These are phyloP conservation scores for Suillia variegata DNA, from an alignment of 2,888 invertebrate species.

Conservation along the genomic window DNA sequence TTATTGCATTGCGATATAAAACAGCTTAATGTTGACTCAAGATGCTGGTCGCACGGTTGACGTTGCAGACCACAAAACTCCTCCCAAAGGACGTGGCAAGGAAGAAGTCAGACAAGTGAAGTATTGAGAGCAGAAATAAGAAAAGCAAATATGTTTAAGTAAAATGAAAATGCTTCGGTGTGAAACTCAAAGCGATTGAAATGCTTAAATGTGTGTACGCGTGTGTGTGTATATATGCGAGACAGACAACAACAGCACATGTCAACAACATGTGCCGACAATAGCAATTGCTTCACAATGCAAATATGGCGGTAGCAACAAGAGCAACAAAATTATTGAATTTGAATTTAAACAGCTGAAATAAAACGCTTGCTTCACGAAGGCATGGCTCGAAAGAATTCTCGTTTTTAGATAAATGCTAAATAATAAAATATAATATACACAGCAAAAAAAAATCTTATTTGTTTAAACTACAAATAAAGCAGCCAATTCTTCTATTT, in stretches of 20 bases:
- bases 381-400: too few species aligned
- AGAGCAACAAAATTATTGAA: not conserved
- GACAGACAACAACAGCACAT: constrained; percentile 4
- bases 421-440: too few species aligned
- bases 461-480: too few species aligned
- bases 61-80: not conserved
- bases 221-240: not conserved
- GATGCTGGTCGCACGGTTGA: not conserved
- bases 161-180: constrained; percentile 15
- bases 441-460: too few species aligned
- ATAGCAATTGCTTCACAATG: not conserved
- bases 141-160: too few species aligned
- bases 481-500: too few species aligned
- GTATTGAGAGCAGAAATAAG: too few species aligned
- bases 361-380: too few species aligned
- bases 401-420: too few species aligned
- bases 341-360: not conserved
- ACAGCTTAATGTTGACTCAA: not conserved
- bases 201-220: not conserved
- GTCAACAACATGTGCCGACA: constrained; percentile 18
- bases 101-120: not conserved
- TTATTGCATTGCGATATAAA: too few species aligned
- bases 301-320: not conserved
- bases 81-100: not conserved
- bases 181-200: constrained; percentile 15